Base-by-base conservation (phyloP, 2,888 invertebrate genomes). In the Clunio marinus region DNA sequence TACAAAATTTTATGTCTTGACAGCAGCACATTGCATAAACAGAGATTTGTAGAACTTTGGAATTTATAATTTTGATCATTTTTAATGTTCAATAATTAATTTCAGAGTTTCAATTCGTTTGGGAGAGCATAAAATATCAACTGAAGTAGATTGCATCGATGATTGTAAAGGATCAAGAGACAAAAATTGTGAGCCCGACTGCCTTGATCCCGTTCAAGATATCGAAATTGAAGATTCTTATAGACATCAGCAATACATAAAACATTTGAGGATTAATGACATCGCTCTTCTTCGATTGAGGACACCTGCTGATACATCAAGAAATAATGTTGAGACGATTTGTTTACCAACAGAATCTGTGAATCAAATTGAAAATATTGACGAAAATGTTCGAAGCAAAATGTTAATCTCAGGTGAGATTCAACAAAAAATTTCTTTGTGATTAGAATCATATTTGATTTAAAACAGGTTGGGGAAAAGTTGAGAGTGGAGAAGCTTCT, bases 121-220 rank as follows among this genome's bases (percentile, higher is more conserved):
- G 1, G 59, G 59, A 2, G 59, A 59, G 20, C 59, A 59, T n/a
- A 27, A 13, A 25, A 27, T 65, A 13, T 65, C 63, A 25, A 65
- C 45, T 2, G 2, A 5, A 27, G 46, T 1, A 27, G 66, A 66
- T 17, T 66, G 66, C n/a, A n/a, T n/a, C n/a, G n/a, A n/a, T n/a
- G n/a, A n/a, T n/a, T n/a, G n/a, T n/a, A n/a, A n/a, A n/a, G n/a
- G n/a, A n/a, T n/a, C n/a, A n/a, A n/a, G n/a, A n/a, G n/a, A n/a
- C n/a, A n/a, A n/a, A n/a, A 28, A 66, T 55, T 13, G 7, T 2
- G 7, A 46, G 22, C 32, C 22, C 3, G n/a, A 17, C 4, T 66
- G 66, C 28, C 13, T 35, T n/a, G 66, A 66, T 51, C 66, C 66
- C 2, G 55, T 66, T 1, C 66, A 66, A 20, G 66, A 66, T 35